Base-by-base conservation (phyloP, 2,113 vertebrate genomes). In the Silurus glanis region DNA sequence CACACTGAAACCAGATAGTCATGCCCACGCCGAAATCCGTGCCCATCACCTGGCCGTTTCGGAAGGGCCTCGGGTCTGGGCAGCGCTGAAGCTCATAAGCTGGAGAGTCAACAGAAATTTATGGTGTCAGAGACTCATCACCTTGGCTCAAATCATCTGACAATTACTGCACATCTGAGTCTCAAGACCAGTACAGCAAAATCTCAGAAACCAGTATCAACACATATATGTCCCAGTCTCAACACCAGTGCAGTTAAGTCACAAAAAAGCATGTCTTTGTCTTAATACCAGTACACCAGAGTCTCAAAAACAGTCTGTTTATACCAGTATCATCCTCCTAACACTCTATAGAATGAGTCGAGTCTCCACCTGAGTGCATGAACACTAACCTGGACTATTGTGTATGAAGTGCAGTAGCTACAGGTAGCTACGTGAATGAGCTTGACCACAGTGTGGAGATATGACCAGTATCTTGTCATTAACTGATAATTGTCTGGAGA, bases 51-150 rank as follows among this genome's bases (percentile, higher is more conserved):
- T 97, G 95, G 51, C 98, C 98, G 69, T 98, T 98, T 51, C 96
- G 95, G 91, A 99, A 99, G 0, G 98, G 98, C 0, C 96, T 95
- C 21, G 98, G 98, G 83, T 99, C 97, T 2, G 98, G 98, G 91
- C 98, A 99, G 86, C 97, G 96, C 94, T 99, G 97, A 4, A 99
- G 93, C 82, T 99, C 97, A 79, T 99, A 99, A 0, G 97, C 98
- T 99, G 89, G 14, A 37, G 25, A 49, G 21, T 0, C 51, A 83
- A 56, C 1, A 6, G 62, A 19, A 62, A 37, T 0, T 21, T n/a
- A 37, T 45, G 25, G 82, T 61, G 28, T 37, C 67, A 72, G 64
- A 53, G 47, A 25, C 9, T 37, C 9, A 37, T 56, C 25, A n/a
- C 67, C 28, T 17, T 14, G 16, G 21, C 12, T 4, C n/a, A 28